Evolutionary conservation across 1,140 invertebrate genomes (phyloP).

Genomic region (Phymorhynchus buccinoides): DNA sequence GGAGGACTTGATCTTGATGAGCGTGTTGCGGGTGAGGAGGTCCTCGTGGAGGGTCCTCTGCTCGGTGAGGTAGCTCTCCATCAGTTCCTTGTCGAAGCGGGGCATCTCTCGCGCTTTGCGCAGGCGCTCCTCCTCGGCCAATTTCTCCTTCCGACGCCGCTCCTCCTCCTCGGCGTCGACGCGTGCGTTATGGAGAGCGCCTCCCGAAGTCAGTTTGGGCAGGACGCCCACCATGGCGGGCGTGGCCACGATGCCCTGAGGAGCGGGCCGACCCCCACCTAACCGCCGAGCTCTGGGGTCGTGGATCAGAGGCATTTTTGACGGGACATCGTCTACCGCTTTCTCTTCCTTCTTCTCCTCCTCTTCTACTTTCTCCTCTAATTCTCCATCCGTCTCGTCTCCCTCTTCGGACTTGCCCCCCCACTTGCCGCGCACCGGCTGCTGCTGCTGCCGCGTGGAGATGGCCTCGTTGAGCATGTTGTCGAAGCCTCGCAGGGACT

Average conservation of each 20-base stretch:
- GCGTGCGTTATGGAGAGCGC: conserved; percentile 20
- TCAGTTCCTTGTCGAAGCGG: conserved; percentile 43
- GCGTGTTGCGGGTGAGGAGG: conserved; percentile 49
- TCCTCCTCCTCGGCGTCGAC: conserved; percentile 29
- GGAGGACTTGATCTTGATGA: conserved; percentile 42
- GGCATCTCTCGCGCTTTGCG: conserved; percentile 43
- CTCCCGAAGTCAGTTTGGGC: conserved; percentile 10
- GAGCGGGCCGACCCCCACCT: not conserved
- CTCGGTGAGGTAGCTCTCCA: conserved; percentile 49
- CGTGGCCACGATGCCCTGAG: not conserved
- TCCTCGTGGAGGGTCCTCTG: conserved; percentile 51
- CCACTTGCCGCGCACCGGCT: not conserved
- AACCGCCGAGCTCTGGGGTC: not conserved
- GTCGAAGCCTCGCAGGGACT: conserved; percentile 43
- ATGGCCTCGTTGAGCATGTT: conserved; percentile 39
- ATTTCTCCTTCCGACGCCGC: conserved; percentile 3
- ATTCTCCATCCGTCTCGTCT: not conserved
- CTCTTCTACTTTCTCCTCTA: not conserved
- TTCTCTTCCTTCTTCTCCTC: not conserved
- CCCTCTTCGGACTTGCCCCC: not conserved
- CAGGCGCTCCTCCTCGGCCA: conserved; percentile 13
- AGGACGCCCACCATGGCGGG: conserved; percentile 26
- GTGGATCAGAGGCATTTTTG: conserved; percentile 20
- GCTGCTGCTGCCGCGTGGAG: conserved; percentile 3
- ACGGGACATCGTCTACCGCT: not conserved